A percentile compares a stretch with the other conserved stretches of the same genome.
Evolutionary conservation across 2,797 vertebrate genomes (phyloP).

Genomic region (Lepilemur septentrionalis): DNA sequence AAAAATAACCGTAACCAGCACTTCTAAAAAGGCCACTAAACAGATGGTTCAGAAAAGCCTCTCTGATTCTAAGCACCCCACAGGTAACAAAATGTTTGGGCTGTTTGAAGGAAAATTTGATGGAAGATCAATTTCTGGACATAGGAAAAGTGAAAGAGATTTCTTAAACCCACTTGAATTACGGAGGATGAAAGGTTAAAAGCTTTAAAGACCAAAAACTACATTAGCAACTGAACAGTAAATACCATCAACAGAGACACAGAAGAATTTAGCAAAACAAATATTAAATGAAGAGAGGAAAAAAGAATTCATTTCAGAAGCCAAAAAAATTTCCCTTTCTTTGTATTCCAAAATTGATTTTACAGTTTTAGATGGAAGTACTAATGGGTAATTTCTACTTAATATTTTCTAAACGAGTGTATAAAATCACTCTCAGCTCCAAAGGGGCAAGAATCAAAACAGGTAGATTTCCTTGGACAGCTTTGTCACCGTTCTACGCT

Average conservation of each 20-base stretch:
- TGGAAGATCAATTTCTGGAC: conserved; percentile 85
- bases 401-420: conserved; percentile 62
- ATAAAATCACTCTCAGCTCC: conserved; percentile 5
- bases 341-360: conserved; percentile 78
- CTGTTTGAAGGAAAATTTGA: conserved; percentile 81
- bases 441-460: conserved; percentile 26
- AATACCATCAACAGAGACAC: conserved; percentile 84
- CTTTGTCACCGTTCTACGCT: neutral
- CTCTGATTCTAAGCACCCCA: conserved; percentile 67
- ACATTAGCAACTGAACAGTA: conserved; percentile 86
- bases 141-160: conserved; percentile 80
- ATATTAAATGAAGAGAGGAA: conserved; percentile 83
- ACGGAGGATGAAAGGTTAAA: conserved; percentile 87
- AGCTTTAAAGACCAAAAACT: conserved; percentile 86
- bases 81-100: conserved; percentile 78
- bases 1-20: neutral
- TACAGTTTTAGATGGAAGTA: conserved; percentile 72
- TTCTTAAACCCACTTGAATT: conserved; percentile 86
- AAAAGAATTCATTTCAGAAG: conserved; percentile 75
- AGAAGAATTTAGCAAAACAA: conserved; percentile 86
- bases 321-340: conserved; percentile 72
- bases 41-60: conserved; percentile 59
- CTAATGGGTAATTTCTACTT: conserved; percentile 74
- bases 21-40: neutral
- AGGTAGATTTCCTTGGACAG: conserved; percentile 31